Evolutionary conservation across 1,140 invertebrate species (phyloP).

Genomic region (Araneus ventricosus): DNA sequence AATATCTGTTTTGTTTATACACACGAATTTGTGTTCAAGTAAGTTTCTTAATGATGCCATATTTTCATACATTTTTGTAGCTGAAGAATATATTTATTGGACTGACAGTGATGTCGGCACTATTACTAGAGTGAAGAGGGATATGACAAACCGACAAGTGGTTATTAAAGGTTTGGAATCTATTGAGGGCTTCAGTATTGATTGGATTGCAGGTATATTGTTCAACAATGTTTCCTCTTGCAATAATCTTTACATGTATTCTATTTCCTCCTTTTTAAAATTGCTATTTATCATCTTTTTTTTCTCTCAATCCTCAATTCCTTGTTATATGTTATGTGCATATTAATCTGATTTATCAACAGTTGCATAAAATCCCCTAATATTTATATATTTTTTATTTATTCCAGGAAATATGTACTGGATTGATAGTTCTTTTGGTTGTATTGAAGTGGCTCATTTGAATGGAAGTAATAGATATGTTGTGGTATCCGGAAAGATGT

Average conservation of each 20-base stretch:
- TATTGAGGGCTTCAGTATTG: conserved; percentile 84
- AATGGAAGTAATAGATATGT: conserved; percentile 82
- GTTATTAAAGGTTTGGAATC: conserved; percentile 83
- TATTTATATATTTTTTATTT: conserved; percentile 79
- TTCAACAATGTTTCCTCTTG: neutral
- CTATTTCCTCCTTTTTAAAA: too few relatives aligned
- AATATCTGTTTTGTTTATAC: neutral
- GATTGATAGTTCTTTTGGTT: conserved; percentile 83
- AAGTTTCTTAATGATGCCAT: neutral
- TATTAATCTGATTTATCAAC: neutral
- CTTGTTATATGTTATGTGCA: too few relatives aligned
- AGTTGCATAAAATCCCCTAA: neutral
- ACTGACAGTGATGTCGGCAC: conserved; percentile 88
- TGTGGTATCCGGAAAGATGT: conserved; percentile 80
- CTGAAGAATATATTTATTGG: conserved; percentile 88
- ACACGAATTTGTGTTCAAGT: too few relatives aligned
- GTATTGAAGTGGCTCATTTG: conserved; percentile 83
- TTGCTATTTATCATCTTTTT: too few relatives aligned
- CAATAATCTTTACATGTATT: too few relatives aligned
- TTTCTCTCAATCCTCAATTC: too few relatives aligned
- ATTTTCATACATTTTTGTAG: conserved; percentile 78
- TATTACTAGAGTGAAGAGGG: conserved; percentile 87
- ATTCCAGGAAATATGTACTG: conserved; percentile 83
- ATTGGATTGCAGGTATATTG: conserved; percentile 84
- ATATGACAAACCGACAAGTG: conserved; percentile 86